A percentile compares a stretch with the other conserved stretches of the same genome.
These are phyloP conservation scores for Festucalex cinctus DNA, from an alignment of 2,113 vertebrate genomes.

Conservation along the genomic window DNA sequence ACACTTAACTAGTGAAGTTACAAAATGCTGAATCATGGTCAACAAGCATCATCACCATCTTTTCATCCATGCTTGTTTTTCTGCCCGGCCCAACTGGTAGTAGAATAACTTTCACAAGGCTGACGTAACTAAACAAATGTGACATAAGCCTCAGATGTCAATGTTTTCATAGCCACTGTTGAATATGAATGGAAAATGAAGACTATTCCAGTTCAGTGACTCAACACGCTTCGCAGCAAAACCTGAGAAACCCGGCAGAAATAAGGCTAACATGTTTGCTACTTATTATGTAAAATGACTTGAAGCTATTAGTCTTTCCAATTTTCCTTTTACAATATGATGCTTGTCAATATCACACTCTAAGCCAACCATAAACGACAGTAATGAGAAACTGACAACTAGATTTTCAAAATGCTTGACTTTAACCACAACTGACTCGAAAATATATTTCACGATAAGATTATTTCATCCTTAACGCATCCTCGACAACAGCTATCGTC, in stretches of 20 bases:
- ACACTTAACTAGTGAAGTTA: not conserved
- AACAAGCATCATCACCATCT: too few species aligned
- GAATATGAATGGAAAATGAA: slow-evolving; percentile 10
- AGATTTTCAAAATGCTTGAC: too few species aligned
- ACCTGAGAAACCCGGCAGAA: slow-evolving; percentile 23
- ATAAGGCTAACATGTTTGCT: slow-evolving; percentile 8
- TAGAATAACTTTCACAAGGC: slow-evolving; percentile 7
- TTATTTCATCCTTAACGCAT: too few species aligned
- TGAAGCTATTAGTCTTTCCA: slow-evolving; percentile 9
- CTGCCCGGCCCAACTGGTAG: not conserved
- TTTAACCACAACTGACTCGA: too few species aligned
- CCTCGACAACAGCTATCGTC: too few species aligned
- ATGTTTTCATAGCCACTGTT: slow-evolving; percentile 7
- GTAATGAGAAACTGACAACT: too few species aligned
- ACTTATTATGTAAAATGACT: slow-evolving; percentile 8
- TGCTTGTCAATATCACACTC: too few species aligned
- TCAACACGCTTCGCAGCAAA: slow-evolving; percentile 14
- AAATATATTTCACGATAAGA: too few species aligned
- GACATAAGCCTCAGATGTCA: not conserved
- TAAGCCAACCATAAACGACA: too few species aligned
- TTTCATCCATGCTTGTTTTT: too few species aligned
- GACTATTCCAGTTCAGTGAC: not conserved
- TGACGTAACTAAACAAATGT: slow-evolving; percentile 4
- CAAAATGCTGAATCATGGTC: not conserved
- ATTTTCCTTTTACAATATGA: too few species aligned